Conservation (phyloP, 2,888 invertebrate species). For the Escarpia spicata region DNA sequence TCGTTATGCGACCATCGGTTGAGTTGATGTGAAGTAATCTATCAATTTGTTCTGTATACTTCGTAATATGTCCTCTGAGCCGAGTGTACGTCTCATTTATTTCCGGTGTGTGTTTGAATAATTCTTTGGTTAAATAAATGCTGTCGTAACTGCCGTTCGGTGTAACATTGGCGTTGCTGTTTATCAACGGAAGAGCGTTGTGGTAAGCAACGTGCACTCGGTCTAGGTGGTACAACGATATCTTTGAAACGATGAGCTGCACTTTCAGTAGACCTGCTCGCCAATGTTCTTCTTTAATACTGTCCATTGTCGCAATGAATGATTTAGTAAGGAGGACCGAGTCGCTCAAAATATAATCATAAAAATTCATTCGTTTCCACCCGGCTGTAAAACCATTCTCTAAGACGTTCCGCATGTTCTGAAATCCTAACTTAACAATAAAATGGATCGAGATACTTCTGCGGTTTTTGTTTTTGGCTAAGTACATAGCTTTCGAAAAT, state of each 20-base stretch:
- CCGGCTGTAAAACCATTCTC: background rate
- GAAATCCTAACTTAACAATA: background rate
- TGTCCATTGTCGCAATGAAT: background rate
- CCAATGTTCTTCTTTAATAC: background rate
- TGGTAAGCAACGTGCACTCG: background rate
- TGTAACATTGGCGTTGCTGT: background rate
- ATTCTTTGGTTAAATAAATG: background rate
- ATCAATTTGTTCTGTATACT: background rate
- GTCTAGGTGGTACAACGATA: background rate
- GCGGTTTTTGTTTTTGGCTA: background rate
- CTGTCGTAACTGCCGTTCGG: background rate
- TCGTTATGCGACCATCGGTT: background rate
- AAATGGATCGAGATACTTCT: background rate
- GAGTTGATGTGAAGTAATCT: background rate
- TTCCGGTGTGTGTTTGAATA: background rate
- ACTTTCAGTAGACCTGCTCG: background rate
- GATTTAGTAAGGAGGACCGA: background rate
- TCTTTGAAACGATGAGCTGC: background rate
- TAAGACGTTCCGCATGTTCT: background rate
- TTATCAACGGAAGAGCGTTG: background rate
- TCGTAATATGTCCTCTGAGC: background rate
- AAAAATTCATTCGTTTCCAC: background rate
- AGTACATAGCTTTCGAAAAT: no score
- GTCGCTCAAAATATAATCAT: background rate
- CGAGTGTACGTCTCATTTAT: constrained; percentile 11